Evolutionary conservation across 2,797 vertebrate genomes (phyloP).

Genomic region (Tamandua tetradactyla): DNA sequence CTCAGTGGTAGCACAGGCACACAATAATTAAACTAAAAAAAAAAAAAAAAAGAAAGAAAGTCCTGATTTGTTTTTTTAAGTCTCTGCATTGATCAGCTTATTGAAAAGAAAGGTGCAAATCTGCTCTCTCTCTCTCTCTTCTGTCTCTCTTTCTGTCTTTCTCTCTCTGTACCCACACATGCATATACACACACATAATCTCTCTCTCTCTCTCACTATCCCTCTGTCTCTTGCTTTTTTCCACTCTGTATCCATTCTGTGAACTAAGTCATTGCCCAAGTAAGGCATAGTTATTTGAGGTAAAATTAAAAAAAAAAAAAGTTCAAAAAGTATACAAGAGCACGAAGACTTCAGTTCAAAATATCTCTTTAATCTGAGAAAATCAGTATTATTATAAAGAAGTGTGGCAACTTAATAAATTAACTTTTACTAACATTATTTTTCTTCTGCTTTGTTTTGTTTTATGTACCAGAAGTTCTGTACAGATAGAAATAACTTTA

Average conservation of each 20-base stretch:
- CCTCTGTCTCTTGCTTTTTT: background rate
- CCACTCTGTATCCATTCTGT: background rate
- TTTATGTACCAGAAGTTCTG: background rate
- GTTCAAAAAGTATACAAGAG: background rate
- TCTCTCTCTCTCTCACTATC: background rate
- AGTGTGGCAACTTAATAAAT: background rate
- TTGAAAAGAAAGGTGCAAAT: background rate
- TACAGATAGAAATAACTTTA: background rate
- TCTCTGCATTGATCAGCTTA: background rate
- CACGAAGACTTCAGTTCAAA: background rate
- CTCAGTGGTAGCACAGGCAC: background rate
- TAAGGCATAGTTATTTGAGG: background rate
- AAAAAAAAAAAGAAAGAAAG: background rate
- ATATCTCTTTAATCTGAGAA: background rate
- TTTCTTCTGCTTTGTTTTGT: background rate
- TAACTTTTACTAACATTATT: background rate
- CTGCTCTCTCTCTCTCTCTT: background rate
- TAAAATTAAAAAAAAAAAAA: background rate
- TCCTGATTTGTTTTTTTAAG: background rate
- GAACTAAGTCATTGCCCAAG: background rate
- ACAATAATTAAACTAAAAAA: background rate
- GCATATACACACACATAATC: no score
- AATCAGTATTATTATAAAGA: background rate
- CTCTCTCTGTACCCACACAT: background rate
- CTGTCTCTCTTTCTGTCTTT: background rate